These are phyloP conservation scores for Criorhina ranunculi DNA, from an alignment of 2,888 invertebrate genomes.

Conservation along the genomic window DNA sequence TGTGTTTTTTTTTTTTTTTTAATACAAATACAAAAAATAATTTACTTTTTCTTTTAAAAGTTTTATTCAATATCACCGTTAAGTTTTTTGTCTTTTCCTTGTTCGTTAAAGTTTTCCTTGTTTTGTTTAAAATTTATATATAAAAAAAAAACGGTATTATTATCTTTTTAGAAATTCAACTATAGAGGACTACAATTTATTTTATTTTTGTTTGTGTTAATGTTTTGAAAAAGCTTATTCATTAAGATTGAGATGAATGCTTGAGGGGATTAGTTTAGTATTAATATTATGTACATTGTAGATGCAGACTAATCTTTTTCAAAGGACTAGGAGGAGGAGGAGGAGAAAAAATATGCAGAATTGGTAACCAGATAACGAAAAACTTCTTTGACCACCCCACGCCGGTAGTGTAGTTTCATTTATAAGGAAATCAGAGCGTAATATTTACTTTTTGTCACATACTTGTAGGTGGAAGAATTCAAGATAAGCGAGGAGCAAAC, in stretches of 20 bases:
- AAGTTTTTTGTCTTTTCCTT: conserved; percentile 16
- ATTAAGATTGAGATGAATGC: conserved; percentile 9
- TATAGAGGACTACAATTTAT: not conserved
- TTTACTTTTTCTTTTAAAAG: conserved; percentile 22
- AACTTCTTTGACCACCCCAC: too few relatives aligned
- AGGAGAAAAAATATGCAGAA: too few relatives aligned
- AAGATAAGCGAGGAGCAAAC: too few relatives aligned
- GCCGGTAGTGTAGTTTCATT: too few relatives aligned
- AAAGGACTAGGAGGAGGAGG: too few relatives aligned
- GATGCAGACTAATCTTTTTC: not conserved
- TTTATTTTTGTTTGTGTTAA: not conserved
- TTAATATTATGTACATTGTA: not conserved
- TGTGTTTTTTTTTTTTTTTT: not conserved
- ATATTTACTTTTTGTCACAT: too few relatives aligned
- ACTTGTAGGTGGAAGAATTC: too few relatives aligned
- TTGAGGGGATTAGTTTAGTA: not conserved
- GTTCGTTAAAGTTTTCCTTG: not conserved
- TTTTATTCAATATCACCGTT: conserved; percentile 53
- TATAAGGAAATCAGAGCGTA: too few relatives aligned
- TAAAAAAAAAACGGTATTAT: conserved; percentile 36
- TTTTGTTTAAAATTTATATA: conserved; percentile 30
- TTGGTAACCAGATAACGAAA: too few relatives aligned
- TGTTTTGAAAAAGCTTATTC: conserved; percentile 18
- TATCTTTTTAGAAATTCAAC: conserved; percentile 16
- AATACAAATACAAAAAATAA: conserved; percentile 45